phyloP scores from a whole-genome alignment of 2,797 vertebrate species.

The Lemur catta region DNA sequence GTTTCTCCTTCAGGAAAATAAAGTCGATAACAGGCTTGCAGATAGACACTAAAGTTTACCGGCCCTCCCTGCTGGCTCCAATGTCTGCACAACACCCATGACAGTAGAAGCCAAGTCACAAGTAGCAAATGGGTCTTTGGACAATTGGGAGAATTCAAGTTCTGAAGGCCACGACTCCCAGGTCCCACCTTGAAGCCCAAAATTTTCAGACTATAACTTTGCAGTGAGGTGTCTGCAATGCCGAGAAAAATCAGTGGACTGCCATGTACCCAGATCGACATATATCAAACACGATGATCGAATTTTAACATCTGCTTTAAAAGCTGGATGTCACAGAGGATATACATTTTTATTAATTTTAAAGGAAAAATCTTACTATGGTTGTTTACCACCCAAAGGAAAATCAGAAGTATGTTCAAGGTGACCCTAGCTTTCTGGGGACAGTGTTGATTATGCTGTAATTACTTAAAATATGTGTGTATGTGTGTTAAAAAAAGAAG shows the following conservation, averaged over 20 bases:
- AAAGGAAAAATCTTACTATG: conserved; percentile 40
- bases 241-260: neutral
- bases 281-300: neutral
- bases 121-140: neutral
- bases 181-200: neutral
- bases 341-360: conserved; percentile 29
- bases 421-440: conserved; percentile 17
- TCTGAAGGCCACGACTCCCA: neutral
- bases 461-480: neutral
- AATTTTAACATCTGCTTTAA: conserved; percentile 47
- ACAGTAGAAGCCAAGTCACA: neutral
- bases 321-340: conserved; percentile 13
- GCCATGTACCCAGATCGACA: neutral
- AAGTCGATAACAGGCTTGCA: conserved; percentile 33
- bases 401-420: conserved; percentile 12
- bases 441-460: neutral
- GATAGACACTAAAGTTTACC: neutral
- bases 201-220: neutral
- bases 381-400: neutral
- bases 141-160: neutral
- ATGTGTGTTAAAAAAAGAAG: neutral
- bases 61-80: neutral
- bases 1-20: conserved; percentile 68
- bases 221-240: neutral
- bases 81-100: neutral